Conservation (phyloP, 2,797 vertebrate genomes). For the Dermochelys coriacea region DNA sequence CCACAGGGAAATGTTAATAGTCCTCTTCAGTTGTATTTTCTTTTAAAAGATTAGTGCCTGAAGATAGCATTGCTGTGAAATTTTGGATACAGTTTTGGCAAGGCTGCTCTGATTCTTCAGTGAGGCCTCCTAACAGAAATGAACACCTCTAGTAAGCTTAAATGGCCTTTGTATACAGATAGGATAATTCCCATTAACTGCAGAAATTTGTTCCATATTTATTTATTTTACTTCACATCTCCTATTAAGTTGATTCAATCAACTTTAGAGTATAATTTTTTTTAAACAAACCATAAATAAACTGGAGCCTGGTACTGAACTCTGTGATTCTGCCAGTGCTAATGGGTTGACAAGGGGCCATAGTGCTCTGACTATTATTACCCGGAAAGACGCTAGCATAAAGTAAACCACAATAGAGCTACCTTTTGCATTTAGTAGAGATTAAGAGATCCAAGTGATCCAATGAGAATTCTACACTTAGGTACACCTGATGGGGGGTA, state of each 20-base stretch:
- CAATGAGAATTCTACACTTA: not conserved
- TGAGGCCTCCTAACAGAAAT: conserved; percentile 71
- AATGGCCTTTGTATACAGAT: conserved; percentile 75
- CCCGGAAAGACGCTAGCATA: not conserved
- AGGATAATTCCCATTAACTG: conserved; percentile 74
- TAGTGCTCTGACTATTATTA: not conserved
- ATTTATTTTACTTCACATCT: conserved; percentile 75
- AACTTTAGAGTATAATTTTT: conserved; percentile 66
- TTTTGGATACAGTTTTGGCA: conserved; percentile 75
- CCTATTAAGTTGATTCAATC: conserved; percentile 78
- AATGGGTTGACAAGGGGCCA: conserved; percentile 43
- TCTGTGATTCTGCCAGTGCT: conserved; percentile 35
- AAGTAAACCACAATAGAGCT: not conserved
- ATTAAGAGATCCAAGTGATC: not conserved
- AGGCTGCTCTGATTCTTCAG: conserved; percentile 42
- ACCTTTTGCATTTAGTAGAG: not conserved
- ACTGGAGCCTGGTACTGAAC: conserved; percentile 51
- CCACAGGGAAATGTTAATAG: conserved; percentile 65
- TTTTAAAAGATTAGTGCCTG: conserved; percentile 65
- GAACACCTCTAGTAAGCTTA: conserved; percentile 74
- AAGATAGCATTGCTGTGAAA: conserved; percentile 73
- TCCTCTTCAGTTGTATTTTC: conserved; percentile 71
- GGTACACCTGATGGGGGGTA: not conserved
- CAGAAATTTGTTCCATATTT: conserved; percentile 76
- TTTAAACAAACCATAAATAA: conserved; percentile 71